phyloP scores from a whole-genome alignment of 2,888 invertebrate genomes.

The Arrhopalites spinosus region DNA sequence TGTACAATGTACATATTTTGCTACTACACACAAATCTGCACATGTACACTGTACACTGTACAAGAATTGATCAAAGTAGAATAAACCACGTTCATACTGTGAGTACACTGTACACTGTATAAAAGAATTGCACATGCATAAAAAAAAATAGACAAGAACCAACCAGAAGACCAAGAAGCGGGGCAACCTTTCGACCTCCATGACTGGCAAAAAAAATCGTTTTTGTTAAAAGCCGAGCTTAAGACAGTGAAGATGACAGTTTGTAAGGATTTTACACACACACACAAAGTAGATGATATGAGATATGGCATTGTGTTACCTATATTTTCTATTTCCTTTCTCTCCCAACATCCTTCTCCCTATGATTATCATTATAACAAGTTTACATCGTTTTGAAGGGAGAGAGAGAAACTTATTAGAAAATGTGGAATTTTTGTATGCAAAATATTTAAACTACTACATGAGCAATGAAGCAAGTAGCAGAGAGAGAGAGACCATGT shows the following conservation, averaged over 20 bases:
- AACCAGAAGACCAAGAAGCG: conserved; percentile 37
- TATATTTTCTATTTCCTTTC: conserved; percentile 3
- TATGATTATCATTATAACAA: too few relatives aligned
- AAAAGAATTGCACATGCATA: too few relatives aligned
- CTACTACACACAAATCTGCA: too few relatives aligned
- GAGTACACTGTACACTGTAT: too few relatives aligned
- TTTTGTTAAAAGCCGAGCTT: neutral
- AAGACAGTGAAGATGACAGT: neutral
- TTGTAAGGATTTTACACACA: neutral
- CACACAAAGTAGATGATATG: conserved; percentile 2
- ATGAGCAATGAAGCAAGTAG: too few relatives aligned
- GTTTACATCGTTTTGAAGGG: neutral
- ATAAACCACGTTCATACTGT: too few relatives aligned
- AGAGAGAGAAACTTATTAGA: neutral
- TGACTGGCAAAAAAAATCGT: conserved; percentile 45
- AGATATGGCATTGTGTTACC: conserved; percentile 19
- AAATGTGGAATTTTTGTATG: neutral
- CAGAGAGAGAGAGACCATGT: too few relatives aligned
- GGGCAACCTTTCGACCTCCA: conserved; percentile 55
- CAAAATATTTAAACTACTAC: too few relatives aligned
- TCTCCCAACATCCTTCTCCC: neutral
- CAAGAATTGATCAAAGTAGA: too few relatives aligned
- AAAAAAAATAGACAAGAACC: neutral
- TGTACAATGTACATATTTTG: too few relatives aligned
- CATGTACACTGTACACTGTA: too few relatives aligned